Percentiles rank a stretch among this genome's conserved stretches.
Evolutionary conservation across 2,113 vertebrate genomes (phyloP).

Genomic region (Lepus europaeus): DNA sequence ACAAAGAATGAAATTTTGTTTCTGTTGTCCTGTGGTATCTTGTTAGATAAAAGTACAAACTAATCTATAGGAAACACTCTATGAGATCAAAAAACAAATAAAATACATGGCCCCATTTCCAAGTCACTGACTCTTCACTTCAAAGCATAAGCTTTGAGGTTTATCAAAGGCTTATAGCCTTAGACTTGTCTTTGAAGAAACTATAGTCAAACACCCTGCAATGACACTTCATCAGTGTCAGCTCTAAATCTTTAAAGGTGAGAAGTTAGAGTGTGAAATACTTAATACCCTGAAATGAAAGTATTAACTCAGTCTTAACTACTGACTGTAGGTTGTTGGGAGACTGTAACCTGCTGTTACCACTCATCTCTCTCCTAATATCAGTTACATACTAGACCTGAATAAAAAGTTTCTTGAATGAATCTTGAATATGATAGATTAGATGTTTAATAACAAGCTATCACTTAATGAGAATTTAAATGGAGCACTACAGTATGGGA

Average conservation of each 20-base stretch:
- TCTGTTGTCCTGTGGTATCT: neutral
- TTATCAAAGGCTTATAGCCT: slow-evolving; percentile 67
- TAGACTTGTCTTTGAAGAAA: slow-evolving; percentile 71
- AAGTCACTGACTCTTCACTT: slow-evolving; percentile 64
- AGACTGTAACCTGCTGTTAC: neutral
- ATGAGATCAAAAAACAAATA: neutral
- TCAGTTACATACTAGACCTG: neutral
- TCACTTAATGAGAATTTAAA: neutral
- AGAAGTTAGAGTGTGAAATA: slow-evolving; percentile 14
- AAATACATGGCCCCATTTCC: neutral
- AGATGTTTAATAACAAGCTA: neutral
- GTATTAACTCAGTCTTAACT: neutral
- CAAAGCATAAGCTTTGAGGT: slow-evolving; percentile 63
- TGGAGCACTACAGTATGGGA: neutral
- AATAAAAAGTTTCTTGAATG: neutral
- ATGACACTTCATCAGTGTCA: neutral
- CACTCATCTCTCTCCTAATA: neutral
- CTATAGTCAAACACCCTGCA: neutral
- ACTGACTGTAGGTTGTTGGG: neutral
- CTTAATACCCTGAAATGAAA: neutral
- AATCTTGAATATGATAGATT: neutral
- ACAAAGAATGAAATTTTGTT: slow-evolving; percentile 1
- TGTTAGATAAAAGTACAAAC: neutral
- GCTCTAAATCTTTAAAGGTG: neutral
- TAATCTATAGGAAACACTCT: slow-evolving; percentile 2